phyloP scores from a whole-genome alignment of 2,888 invertebrate species.

The Arctia plantaginis region DNA sequence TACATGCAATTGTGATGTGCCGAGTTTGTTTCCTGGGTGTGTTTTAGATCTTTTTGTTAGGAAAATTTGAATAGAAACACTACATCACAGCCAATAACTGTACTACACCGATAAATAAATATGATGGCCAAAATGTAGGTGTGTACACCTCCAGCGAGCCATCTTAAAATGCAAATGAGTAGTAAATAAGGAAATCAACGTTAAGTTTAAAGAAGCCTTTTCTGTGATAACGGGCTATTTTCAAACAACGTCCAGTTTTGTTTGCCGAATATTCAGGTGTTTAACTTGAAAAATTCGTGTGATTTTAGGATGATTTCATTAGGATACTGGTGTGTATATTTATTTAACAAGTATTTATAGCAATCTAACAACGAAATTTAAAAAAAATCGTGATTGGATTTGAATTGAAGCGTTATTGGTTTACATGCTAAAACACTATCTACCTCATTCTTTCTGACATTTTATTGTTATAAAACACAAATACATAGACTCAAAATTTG shows the following conservation, averaged over 20 bases:
- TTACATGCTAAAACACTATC: neutral
- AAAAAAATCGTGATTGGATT: neutral
- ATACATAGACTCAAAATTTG: constrained; percentile 3
- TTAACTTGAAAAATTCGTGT: neutral
- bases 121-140: neutral
- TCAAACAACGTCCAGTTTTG: neutral
- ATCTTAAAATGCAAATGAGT: neutral
- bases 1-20: neutral
- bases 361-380: neutral
- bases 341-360: neutral
- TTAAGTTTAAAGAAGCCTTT: neutral
- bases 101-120: neutral
- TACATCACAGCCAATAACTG: neutral
- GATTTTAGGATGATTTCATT: neutral
- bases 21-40: neutral
- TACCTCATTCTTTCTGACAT: neutral
- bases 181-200: neutral
- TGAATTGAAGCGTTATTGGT: neutral
- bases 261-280: neutral
- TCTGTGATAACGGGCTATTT: neutral
- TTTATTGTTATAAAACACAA: neutral
- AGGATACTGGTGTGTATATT: neutral
- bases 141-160: neutral
- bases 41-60: neutral
- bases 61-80: neutral